Evolutionary conservation across 1,140 invertebrate species (phyloP).

Genomic region (Halyomorpha halys): DNA sequence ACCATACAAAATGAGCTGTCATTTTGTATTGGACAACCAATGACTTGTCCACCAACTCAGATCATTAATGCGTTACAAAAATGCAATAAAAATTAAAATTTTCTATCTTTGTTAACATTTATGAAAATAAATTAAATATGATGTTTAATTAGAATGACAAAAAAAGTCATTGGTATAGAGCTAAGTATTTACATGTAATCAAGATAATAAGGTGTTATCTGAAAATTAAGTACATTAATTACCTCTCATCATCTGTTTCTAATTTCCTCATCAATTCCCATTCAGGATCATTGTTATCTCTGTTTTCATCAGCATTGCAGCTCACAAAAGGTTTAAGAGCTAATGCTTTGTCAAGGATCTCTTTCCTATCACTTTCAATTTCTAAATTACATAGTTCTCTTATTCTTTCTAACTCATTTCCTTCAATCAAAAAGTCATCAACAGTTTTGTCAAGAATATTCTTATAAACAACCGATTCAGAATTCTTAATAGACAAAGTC

Average conservation of each 20-base stretch:
- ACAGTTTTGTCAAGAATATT: constrained; percentile 9
- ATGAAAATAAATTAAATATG: neutral
- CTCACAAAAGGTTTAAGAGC: neutral
- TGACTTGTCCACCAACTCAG: too few species aligned
- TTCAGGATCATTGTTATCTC: constrained; percentile 1
- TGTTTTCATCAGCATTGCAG: neutral
- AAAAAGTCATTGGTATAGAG: neutral
- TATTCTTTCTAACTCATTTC: neutral
- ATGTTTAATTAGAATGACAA: neutral
- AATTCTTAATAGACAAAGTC: neutral
- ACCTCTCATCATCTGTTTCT: constrained; percentile 7
- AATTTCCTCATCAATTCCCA: neutral
- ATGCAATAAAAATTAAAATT: too few species aligned
- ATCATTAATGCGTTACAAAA: too few species aligned
- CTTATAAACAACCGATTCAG: neutral
- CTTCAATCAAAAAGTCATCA: neutral
- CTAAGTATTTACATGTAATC: neutral
- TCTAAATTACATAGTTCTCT: neutral
- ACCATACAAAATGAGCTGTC: too few species aligned
- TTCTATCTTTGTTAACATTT: neutral
- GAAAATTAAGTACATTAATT: neutral
- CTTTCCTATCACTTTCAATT: neutral
- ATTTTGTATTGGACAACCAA: too few species aligned
- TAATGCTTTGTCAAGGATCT: neutral
- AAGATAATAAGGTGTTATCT: too few species aligned